These are phyloP conservation scores for Rhodeus uyekii DNA, from an alignment of 2,797 vertebrate species.

Conservation along the genomic window DNA sequence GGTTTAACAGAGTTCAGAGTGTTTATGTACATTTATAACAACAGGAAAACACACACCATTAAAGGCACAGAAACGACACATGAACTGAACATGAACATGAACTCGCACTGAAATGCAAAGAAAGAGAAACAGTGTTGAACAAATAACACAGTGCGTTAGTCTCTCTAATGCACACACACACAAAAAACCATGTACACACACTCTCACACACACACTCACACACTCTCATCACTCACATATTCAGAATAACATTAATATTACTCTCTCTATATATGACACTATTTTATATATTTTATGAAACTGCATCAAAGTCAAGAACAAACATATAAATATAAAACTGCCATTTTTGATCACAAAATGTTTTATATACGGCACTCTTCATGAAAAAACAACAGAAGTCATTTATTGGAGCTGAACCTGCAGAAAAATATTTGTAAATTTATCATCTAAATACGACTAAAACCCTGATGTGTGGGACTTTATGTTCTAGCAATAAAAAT, in stretches of 20 bases:
- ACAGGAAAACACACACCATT: background rate
- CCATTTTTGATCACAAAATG: background rate
- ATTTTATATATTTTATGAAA: background rate
- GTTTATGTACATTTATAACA: background rate
- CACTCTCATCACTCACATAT: background rate
- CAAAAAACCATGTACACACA: background rate
- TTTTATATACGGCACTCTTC: background rate
- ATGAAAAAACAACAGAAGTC: background rate
- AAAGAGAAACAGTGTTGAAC: background rate
- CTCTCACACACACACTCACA: background rate
- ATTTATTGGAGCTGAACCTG: background rate
- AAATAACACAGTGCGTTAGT: slow-evolving; percentile 20
- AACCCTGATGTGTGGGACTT: background rate
- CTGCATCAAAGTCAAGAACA: background rate
- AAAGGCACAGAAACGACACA: slow-evolving; percentile 49
- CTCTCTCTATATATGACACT: background rate
- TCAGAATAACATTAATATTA: background rate
- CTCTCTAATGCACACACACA: background rate
- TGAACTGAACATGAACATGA: too few relatives aligned
- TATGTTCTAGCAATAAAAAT: background rate
- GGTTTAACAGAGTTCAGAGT: background rate
- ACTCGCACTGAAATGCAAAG: too few relatives aligned
- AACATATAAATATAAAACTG: background rate
- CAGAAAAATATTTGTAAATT: background rate
- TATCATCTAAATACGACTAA: background rate